phyloP scores from a whole-genome alignment of 2,113 vertebrate genomes.

The Acanthisitta chloris region DNA sequence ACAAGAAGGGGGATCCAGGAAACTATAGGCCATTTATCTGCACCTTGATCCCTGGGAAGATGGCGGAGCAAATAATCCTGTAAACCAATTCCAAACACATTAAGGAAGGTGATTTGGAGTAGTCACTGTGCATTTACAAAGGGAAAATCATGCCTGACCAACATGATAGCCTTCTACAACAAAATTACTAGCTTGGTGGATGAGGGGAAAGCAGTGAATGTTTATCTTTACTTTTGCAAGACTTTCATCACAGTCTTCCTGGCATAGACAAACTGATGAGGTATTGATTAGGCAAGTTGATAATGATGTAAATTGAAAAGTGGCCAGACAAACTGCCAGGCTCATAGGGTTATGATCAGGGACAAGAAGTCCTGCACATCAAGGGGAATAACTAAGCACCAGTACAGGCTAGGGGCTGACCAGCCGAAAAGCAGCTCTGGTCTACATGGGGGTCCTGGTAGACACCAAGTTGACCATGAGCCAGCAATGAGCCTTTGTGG shows the following conservation, averaged over 20 bases:
- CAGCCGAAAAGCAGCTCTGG: not conserved
- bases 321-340: not conserved
- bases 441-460: not conserved
- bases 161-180: not conserved
- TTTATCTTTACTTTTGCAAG: not conserved
- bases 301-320: not conserved
- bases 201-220: not conserved
- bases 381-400: not conserved
- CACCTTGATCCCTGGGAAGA: not conserved
- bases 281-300: not conserved
- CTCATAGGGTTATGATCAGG: not conserved
- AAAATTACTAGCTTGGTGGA: not conserved
- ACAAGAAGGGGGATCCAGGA: not conserved
- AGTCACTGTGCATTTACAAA: not conserved
- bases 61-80: not conserved
- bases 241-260: not conserved
- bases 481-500: not conserved
- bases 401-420: not conserved
- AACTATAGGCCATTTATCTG: not conserved
- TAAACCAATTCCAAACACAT: not conserved
- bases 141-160: not conserved
- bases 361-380: not conserved
- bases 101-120: not conserved
- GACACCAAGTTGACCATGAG: not conserved
- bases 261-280: not conserved